phyloP scores from a whole-genome alignment of 1,140 invertebrate genomes.

The Idris sp. region DNA sequence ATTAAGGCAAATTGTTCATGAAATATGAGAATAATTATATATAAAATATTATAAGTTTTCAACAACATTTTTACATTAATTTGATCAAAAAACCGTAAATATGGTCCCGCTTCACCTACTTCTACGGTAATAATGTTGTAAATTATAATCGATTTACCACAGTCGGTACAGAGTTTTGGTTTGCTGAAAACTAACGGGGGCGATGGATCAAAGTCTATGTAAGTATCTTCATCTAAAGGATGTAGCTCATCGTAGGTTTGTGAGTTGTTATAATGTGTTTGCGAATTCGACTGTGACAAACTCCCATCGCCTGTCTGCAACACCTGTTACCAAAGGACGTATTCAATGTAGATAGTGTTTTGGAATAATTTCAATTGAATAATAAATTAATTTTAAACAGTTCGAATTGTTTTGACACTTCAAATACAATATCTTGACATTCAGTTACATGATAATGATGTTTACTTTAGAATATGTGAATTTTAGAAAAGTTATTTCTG shows the following conservation, averaged over 20 bases:
- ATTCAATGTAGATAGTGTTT: conserved; percentile 8
- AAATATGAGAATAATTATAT: no score
- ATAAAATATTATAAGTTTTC: no score
- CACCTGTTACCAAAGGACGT: conserved; percentile 39
- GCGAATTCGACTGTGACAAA: conserved; percentile 58
- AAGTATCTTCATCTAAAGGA: conserved; percentile 63
- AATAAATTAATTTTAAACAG: neutral
- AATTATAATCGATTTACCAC: no score
- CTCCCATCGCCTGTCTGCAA: conserved; percentile 48
- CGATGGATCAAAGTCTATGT: conserved; percentile 66
- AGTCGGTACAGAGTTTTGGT: conserved; percentile 69
- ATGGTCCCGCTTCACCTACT: no score
- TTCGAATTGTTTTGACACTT: conserved; percentile 1
- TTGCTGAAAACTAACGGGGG: conserved; percentile 52
- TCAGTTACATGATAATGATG: no score
- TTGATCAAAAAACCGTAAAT: no score
- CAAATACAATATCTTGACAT: no score
- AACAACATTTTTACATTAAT: no score
- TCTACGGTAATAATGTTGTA: no score
- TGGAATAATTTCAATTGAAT: neutral
- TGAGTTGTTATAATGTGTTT: conserved; percentile 64
- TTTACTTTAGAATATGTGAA: no score
- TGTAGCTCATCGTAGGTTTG: conserved; percentile 38
- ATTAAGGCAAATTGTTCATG: no score
- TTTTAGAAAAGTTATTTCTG: no score